A percentile compares a stretch with the other conserved stretches of the same genome.
phyloP scores from a whole-genome alignment of 2,888 invertebrate genomes.

The Ophion ellenae region DNA sequence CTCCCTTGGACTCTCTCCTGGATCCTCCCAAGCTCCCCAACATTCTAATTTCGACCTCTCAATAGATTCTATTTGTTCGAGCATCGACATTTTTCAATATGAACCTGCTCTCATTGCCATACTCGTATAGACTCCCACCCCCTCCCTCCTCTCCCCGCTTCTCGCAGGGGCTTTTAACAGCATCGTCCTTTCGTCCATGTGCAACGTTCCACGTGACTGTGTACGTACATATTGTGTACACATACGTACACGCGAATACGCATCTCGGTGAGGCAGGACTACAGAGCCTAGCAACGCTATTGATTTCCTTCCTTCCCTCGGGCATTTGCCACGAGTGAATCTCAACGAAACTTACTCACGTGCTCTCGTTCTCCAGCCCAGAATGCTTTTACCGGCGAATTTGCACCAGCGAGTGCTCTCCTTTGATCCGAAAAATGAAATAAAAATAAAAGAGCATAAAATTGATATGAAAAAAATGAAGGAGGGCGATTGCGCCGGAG shows the following conservation, averaged over 20 bases:
- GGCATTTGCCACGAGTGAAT: constrained; percentile 61
- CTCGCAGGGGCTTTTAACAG: constrained; percentile 67
- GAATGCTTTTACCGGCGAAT: constrained; percentile 22
- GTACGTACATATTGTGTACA: constrained; percentile 12
- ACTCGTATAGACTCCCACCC: background rate
- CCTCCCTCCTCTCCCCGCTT: background rate
- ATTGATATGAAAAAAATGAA: background rate
- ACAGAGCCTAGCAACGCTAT: constrained; percentile 83
- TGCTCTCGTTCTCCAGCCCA: constrained; percentile 9
- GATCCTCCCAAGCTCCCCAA: background rate
- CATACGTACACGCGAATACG: background rate
- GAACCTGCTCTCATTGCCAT: background rate
- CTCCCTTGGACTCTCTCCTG: too few relatives aligned
- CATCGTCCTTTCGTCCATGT: constrained; percentile 63
- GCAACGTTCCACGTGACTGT: background rate
- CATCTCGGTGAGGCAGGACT: constrained; percentile 60
- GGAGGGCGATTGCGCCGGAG: background rate
- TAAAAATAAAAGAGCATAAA: background rate
- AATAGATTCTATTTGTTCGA: constrained; percentile 27
- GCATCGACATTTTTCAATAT: constrained; percentile 36
- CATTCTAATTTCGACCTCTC: constrained; percentile 3
- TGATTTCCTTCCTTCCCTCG: constrained; percentile 82
- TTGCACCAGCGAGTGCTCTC: constrained; percentile 9
- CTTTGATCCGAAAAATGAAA: constrained; percentile 23
- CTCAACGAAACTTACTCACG: constrained; percentile 69